Percentiles rank a stretch among this genome's conserved stretches.
Evolutionary conservation across 2,113 vertebrate genomes (phyloP).

Genomic region (Nesoenas mayeri): DNA sequence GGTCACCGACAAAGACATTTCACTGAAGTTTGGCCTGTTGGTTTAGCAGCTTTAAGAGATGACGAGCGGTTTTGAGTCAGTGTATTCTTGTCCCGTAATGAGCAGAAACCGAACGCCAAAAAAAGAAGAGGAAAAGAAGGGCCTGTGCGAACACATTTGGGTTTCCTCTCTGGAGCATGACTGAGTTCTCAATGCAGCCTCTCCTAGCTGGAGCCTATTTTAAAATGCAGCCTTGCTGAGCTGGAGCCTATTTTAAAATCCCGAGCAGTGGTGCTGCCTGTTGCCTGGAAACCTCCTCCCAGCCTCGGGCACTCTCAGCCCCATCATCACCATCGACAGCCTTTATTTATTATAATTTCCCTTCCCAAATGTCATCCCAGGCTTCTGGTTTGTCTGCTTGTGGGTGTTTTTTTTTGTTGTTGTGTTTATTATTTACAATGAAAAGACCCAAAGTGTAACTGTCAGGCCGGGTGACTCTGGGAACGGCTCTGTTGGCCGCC

Average conservation of each 20-base stretch:
- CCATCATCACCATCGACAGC: constrained; percentile 29
- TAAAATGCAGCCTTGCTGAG: constrained; percentile 4
- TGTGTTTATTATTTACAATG: neutral
- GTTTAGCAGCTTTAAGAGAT: neutral
- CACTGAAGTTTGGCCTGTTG: neutral
- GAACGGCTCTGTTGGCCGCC: neutral
- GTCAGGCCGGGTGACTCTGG: neutral
- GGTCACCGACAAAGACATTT: neutral
- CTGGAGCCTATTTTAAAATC: constrained; percentile 27
- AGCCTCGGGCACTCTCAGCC: constrained; percentile 11
- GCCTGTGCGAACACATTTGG: neutral
- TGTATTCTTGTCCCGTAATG: neutral
- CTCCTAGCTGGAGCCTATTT: constrained; percentile 5
- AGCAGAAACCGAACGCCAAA: neutral
- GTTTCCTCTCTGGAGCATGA: neutral
- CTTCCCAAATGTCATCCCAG: constrained; percentile 12
- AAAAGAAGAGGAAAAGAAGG: neutral
- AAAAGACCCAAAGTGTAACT: neutral
- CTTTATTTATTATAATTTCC: constrained; percentile 3
- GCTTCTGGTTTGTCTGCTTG: constrained; percentile 34
- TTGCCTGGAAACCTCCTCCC: constrained; percentile 48
- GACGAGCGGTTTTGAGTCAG: neutral
- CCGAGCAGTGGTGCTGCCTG: neutral
- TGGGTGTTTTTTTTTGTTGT: neutral
- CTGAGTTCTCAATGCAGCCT: constrained; percentile 18